Conservation (phyloP, 2,797 vertebrate species). For the Denticeps clupeoides region DNA sequence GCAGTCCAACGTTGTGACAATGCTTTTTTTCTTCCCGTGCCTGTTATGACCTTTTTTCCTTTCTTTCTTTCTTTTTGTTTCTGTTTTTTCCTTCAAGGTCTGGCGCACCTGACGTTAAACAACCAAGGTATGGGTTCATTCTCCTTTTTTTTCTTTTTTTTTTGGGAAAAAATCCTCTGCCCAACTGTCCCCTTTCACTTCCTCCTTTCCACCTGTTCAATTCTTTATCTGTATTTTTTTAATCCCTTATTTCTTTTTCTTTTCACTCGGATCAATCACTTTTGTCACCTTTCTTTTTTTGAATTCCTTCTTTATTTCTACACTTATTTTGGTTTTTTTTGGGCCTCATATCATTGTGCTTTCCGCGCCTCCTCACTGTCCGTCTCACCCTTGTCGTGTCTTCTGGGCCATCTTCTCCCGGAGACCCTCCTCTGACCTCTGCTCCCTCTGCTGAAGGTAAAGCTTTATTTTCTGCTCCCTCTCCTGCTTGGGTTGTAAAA, state of each 20-base stretch:
- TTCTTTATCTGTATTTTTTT: conserved; percentile 23
- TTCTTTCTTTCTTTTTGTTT: conserved; percentile 62
- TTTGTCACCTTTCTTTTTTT: conserved; percentile 20
- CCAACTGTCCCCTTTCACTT: conserved; percentile 19
- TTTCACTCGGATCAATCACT: too few relatives aligned
- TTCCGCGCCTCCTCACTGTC: conserved; percentile 45
- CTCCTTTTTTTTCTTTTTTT: conserved; percentile 41
- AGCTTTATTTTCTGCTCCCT: conserved; percentile 51
- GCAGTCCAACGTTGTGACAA: conserved; percentile 81
- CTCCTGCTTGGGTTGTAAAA: conserved; percentile 39
- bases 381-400: conserved; percentile 45
- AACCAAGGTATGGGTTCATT: conserved; percentile 90
- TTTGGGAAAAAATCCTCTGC: neutral
- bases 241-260: conserved; percentile 15
- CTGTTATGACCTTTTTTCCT: conserved; percentile 60
- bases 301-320: conserved; percentile 14
- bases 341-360: conserved; percentile 38
- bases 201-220: conserved; percentile 28
- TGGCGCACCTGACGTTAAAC: conserved; percentile 97
- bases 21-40: conserved; percentile 71
- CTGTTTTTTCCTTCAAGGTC: conserved; percentile 83
- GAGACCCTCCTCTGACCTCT: conserved; percentile 47
- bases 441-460: conserved; percentile 57
- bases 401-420: conserved; percentile 51
- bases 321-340: conserved; percentile 18